Base-by-base conservation (phyloP, 2,797 vertebrate species). In the Smutsia gigantea region DNA sequence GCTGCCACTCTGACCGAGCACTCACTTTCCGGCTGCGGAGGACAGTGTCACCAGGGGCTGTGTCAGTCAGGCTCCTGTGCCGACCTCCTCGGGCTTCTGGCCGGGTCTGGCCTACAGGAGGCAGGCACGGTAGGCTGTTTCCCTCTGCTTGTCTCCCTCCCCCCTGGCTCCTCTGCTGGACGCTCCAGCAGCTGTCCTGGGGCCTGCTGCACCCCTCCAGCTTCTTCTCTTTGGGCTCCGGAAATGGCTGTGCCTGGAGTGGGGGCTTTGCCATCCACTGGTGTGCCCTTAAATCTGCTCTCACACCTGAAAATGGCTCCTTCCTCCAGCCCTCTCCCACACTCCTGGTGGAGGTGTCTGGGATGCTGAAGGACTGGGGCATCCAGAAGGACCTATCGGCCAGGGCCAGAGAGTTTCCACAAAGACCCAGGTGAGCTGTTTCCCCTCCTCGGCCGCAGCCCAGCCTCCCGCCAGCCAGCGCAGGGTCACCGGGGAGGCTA, bases 401-500 rank as follows among this genome's bases (percentile, higher is more conserved):
- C 5, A 8, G 46, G 69, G 61, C 61, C 4, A 27, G 7, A 15
- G 25, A 34, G 11, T 1, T 21, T 82, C 46, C 27, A n/a, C 57
- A 34, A 29, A 61, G 46, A 42, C 17, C 57, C 9, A 7, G 0
- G 2, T 2, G 37, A 71, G 34, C 55, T 4, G 21, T 8, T 34
- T 59, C 81, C 39, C 12, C 21, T 55, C 74, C 61, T 77, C 13
- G 29, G 81, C 27, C 34, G 1, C 14, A 27, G 55, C 14, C 3
- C 31, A 29, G 39, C 51, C 39, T 51, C 25, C 29, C 3, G 39
- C 61, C 21, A 51, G 27, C 59, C 81, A 53, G 31, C 0, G 2
- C 0, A 0, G 21, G 37, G 34, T 21, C 17, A 2, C 15, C 12
- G 2, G 46, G 84, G 37, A 34, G 61, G 29, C 1, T 7, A 53